Conservation (phyloP, 2,888 invertebrate genomes). For the Andrena haemorrhoa region DNA sequence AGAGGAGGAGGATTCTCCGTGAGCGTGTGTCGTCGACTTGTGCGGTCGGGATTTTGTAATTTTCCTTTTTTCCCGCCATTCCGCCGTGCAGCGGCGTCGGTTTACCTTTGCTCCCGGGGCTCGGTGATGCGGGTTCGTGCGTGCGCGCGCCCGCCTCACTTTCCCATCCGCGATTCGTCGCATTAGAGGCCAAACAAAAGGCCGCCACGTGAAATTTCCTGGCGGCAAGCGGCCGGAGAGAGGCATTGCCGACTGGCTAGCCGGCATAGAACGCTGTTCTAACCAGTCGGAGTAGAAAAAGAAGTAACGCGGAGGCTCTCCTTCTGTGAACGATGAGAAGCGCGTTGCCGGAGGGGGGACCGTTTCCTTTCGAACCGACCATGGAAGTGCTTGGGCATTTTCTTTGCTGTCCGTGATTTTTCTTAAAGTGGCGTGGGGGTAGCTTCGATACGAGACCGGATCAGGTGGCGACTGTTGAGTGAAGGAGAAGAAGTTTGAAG, state of each 20-base stretch:
- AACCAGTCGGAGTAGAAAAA: conserved; percentile 41
- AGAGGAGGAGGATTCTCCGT: conserved; percentile 23
- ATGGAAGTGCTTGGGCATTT: not conserved
- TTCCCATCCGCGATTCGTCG: conserved; percentile 44
- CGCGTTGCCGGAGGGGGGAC: conserved; percentile 24
- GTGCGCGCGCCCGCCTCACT: conserved; percentile 11
- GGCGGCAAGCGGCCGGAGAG: not conserved
- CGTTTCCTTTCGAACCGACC: conserved; percentile 10
- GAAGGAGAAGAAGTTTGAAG: not conserved
- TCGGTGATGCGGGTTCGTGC: not conserved
- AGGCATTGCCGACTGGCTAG: not conserved
- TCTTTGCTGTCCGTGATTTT: not conserved
- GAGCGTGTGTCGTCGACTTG: conserved; percentile 63
- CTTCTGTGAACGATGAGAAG: conserved; percentile 58
- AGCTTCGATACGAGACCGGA: not conserved
- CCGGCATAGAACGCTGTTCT: not conserved
- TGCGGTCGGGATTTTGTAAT: conserved; percentile 70
- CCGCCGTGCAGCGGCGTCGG: conserved; percentile 20
- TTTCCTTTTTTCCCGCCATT: conserved; percentile 64
- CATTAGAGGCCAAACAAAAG: conserved; percentile 34
- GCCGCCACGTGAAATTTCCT: conserved; percentile 12
- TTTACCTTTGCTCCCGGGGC: conserved; percentile 36
- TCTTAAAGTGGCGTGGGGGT: not conserved
- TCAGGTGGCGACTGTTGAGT: not conserved
- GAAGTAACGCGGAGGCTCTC: conserved; percentile 50